These are phyloP conservation scores for Lepidochitona cinerea DNA, from an alignment of 2,888 invertebrate species.

Conservation along the genomic window DNA sequence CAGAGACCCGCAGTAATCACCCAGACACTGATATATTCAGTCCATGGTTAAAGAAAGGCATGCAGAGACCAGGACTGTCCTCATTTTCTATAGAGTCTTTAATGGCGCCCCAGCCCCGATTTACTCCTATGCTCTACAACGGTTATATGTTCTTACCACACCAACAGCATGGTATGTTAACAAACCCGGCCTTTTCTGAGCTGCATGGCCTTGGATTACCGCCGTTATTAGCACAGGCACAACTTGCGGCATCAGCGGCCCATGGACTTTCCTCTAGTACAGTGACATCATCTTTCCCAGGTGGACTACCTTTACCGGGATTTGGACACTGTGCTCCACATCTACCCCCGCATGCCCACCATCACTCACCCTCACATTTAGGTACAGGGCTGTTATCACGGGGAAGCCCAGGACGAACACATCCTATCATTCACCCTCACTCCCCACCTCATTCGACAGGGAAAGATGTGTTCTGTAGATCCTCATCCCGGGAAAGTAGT, in stretches of 20 bases:
- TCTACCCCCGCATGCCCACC: neutral
- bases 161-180: neutral
- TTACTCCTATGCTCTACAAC: neutral
- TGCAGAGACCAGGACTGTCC: neutral
- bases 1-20: neutral
- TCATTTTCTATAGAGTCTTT: constrained; percentile 8
- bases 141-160: constrained; percentile 2
- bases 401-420: neutral
- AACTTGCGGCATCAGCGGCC: neutral
- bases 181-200: neutral
- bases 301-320: neutral
- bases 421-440: neutral
- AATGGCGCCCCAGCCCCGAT: constrained; percentile 4
- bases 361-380: neutral
- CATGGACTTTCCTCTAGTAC: neutral
- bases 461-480: neutral
- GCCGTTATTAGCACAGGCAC: neutral
- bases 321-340: neutral
- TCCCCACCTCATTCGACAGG: neutral
- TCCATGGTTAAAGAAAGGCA: constrained; percentile 1
- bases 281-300: neutral
- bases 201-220: neutral
- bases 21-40: constrained; percentile 2
- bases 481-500: neutral
- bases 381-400: neutral